phyloP scores from a whole-genome alignment of 2,888 invertebrate species.

The Altica lythri region DNA sequence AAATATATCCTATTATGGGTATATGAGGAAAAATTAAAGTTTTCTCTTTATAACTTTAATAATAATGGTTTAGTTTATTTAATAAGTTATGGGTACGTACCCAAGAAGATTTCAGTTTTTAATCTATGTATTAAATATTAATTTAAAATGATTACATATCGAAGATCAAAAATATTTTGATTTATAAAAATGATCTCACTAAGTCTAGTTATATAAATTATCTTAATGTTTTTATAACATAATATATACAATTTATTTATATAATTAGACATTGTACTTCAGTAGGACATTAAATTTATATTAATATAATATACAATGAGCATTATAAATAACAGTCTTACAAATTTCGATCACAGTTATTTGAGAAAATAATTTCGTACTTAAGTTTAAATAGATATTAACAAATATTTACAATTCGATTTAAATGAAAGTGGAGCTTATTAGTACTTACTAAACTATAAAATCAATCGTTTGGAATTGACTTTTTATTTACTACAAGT shows the following conservation, averaged over 20 bases:
- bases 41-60: too few species aligned
- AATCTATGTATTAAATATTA: too few species aligned
- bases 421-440: too few species aligned
- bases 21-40: too few species aligned
- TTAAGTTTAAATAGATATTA: slow-evolving; percentile 1
- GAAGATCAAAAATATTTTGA: neutral
- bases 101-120: too few species aligned
- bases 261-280: neutral
- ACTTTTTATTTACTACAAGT: neutral
- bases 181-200: too few species aligned
- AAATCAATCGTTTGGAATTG: neutral
- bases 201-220: too few species aligned
- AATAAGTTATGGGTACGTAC: too few species aligned
- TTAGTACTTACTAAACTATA: neutral
- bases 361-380: slow-evolving; percentile 9
- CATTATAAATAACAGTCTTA: slow-evolving; percentile 32
- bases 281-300: neutral
- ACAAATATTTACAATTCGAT: neutral
- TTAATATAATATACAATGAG: slow-evolving; percentile 10
- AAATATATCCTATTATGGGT: too few species aligned
- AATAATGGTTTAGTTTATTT: too few species aligned
- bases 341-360: slow-evolving; percentile 33
- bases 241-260: too few species aligned
- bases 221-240: too few species aligned
- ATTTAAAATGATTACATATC: neutral